phyloP scores from a whole-genome alignment of 2,797 vertebrate species.

The Lepus oiostolus region DNA sequence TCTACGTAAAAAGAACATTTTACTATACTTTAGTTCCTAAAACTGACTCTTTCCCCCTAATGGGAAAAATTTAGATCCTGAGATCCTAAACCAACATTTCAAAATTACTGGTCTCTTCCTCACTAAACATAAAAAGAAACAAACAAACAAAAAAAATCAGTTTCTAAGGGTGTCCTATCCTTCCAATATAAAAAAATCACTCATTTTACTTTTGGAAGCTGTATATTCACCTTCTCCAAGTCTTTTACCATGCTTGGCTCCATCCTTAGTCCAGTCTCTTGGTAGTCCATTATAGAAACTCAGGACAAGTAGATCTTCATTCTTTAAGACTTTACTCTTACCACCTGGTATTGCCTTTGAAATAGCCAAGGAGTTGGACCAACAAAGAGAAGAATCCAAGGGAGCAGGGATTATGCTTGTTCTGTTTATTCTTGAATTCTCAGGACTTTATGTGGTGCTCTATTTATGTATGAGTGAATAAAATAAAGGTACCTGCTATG shows the following conservation, averaged over 20 bases:
- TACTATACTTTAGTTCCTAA: background rate
- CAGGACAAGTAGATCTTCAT: background rate
- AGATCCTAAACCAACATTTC: conserved; percentile 34
- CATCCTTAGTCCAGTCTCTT: background rate
- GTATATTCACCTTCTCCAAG: background rate
- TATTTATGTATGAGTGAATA: background rate
- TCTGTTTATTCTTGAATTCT: background rate
- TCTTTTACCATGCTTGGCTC: background rate
- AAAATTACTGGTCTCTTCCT: background rate
- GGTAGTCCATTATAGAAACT: background rate
- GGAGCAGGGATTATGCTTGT: background rate
- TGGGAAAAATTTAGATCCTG: background rate
- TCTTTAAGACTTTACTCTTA: conserved; percentile 7
- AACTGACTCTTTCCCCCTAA: background rate
- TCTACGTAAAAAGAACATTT: background rate
- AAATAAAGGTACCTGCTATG: background rate
- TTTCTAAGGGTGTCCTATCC: background rate
- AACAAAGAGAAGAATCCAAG: background rate
- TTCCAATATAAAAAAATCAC: background rate
- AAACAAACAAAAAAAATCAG: background rate
- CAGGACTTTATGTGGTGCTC: background rate
- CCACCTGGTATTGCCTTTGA: conserved; percentile 8
- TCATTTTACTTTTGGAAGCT: background rate
- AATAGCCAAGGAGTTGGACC: conserved; percentile 6
- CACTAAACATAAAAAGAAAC: background rate